Conservation (phyloP, 2,888 invertebrate genomes). For the Rotaria sp. region DNA sequence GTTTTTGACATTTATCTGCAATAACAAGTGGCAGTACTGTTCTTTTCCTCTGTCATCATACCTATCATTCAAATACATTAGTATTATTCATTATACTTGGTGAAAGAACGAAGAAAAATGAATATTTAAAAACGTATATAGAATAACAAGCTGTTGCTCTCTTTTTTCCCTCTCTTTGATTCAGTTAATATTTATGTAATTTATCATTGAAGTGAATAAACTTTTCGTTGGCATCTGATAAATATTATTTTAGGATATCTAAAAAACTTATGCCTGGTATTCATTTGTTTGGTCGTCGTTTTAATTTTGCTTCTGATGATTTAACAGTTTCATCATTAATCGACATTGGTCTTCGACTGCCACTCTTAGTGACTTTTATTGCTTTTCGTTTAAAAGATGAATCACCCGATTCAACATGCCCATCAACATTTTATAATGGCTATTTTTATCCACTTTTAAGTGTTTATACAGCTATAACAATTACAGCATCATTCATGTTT, state of each 20-base stretch:
- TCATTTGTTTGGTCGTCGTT: conserved; percentile 25
- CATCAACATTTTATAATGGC: neutral
- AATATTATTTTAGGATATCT: neutral
- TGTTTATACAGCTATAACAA: neutral
- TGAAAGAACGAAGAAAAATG: neutral
- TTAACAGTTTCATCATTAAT: conserved; percentile 19
- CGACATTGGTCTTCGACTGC: neutral
- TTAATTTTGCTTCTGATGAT: conserved; percentile 28
- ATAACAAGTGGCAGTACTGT: too few relatives aligned
- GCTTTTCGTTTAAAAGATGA: neutral
- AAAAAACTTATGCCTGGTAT: conserved; percentile 10
- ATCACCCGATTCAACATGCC: neutral
- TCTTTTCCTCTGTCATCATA: too few relatives aligned
- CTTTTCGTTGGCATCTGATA: too few relatives aligned
- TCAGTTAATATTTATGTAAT: neutral
- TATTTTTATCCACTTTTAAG: conserved; percentile 28
- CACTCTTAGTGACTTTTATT: neutral
- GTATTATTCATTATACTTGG: neutral
- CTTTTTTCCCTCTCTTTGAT: neutral
- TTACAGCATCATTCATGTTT: neutral
- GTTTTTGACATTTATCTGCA: too few relatives aligned
- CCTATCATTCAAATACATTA: neutral
- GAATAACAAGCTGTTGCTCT: neutral
- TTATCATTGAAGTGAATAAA: neutral
- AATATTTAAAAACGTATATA: neutral